Evolutionary conservation across 2,888 invertebrate genomes (phyloP).

Genomic region (Bombyx huttoni): DNA sequence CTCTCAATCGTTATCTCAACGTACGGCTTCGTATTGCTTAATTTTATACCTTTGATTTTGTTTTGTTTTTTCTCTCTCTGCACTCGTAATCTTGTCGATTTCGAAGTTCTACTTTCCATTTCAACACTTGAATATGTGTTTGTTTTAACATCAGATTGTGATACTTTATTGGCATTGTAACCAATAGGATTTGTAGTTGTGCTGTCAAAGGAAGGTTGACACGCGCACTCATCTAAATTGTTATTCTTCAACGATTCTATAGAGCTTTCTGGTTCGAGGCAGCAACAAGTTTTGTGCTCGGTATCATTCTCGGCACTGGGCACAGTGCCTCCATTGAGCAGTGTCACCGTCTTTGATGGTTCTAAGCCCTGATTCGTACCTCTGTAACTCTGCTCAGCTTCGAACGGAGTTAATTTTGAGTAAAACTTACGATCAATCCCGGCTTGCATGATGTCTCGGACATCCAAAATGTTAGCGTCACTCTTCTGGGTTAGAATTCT

Average conservation of each 20-base stretch:
- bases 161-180: neutral
- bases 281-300: neutral
- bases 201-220: neutral
- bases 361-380: neutral
- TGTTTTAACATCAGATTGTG: neutral
- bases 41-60: slow-evolving; percentile 6
- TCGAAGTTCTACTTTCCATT: neutral
- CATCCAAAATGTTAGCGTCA: neutral
- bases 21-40: slow-evolving; percentile 11
- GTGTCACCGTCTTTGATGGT: neutral
- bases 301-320: neutral
- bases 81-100: neutral
- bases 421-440: neutral
- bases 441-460: neutral
- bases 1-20: slow-evolving; percentile 30
- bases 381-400: neutral
- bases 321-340: neutral
- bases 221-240: neutral
- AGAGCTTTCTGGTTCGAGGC: neutral
- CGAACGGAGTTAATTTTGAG: neutral
- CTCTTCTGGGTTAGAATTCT: slow-evolving; percentile 1
- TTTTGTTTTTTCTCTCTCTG: slow-evolving; percentile 1
- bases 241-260: neutral
- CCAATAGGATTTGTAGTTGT: neutral
- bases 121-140: neutral